Percentiles rank a stretch among this genome's conserved stretches.
Conservation (phyloP, 2,888 invertebrate species). For the Thymelicus acteon region DNA sequence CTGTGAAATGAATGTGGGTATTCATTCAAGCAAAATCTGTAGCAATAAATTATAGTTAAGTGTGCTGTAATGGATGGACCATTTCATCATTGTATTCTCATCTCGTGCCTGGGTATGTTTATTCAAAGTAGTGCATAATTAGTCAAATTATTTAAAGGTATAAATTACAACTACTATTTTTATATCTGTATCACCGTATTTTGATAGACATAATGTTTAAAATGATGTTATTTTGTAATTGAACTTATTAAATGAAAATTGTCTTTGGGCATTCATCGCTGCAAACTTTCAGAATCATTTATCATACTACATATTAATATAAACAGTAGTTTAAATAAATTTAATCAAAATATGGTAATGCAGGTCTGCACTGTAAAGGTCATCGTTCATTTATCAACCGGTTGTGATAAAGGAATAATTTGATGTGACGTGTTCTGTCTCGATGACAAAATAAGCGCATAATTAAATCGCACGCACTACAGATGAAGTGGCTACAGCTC, state of each 20-base stretch:
- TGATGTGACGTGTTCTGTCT: no score
- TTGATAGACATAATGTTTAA: conserved; percentile 1
- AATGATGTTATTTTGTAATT: no score
- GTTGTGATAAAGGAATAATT: not conserved
- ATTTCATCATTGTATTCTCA: conserved; percentile 14
- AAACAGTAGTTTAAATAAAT: not conserved
- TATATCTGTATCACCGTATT: not conserved
- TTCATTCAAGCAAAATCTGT: conserved; percentile 8
- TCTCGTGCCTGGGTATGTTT: conserved; percentile 8
- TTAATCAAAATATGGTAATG: not conserved
- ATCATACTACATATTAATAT: not conserved
- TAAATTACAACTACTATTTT: not conserved
- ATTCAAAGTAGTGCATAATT: conserved; percentile 9
- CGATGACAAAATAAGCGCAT: not conserved
- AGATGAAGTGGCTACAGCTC: no score
- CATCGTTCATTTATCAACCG: conserved; percentile 1
- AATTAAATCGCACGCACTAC: not conserved
- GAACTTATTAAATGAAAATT: no score
- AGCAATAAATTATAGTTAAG: conserved; percentile 13
- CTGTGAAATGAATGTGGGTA: conserved; percentile 9
- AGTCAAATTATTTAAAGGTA: conserved; percentile 7
- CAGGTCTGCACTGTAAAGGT: not conserved
- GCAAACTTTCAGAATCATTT: no score
- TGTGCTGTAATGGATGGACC: conserved; percentile 26
- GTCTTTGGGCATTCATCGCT: no score